Evolutionary conservation across 2,888 invertebrate species (phyloP), one percentile per base, ranked within the genome.

Genomic region (Dermolepida albohirtum): DNA sequence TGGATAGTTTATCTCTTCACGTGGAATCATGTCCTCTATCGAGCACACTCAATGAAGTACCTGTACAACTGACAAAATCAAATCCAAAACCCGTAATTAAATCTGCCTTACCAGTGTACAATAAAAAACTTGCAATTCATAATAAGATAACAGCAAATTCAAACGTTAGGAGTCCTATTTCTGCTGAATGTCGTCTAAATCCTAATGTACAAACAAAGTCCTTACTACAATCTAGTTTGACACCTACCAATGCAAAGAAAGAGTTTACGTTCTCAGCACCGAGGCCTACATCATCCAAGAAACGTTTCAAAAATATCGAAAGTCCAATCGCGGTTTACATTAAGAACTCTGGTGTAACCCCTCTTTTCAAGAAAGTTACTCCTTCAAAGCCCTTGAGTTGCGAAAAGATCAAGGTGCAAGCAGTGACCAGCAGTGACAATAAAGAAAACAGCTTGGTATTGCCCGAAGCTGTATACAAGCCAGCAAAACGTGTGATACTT

Each of bases 391-490:
- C 39, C 5, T n/a, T 40, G 1, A 29, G 12, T 5, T 17, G n/a
- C 5, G 14, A 57, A 27, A 55, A 40, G n/a, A 40, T n/a, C 4
- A 54, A 49, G 14, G 6, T 16, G n/a, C 27, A 29, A 10, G 7
- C 47, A n/a, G n/a, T n/a, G 22, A 6, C 6, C 5, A 41, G n/a
- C 7, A 16, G 14, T 22, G 5, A 8, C n/a, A 54, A 54, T 8
- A 64, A 64, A 17, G 64, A 57, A 17, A 68, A 64, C 27, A 54
- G 44, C 52, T 11, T 52, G 22, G 11, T 16, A 4, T 67, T 63
- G 34, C 67, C 67, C 8, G 63, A 50, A 11, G 67, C 63, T n/a
- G 11, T 39, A 12, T 67, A 67, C n/a, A 67, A 62, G 34, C 67
- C 67, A 5, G 62, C 67, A 0, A 51, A 54, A 44, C 47, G 16